phyloP scores from a whole-genome alignment of 2,113 vertebrate species.

The Pteronura brasiliensis region DNA sequence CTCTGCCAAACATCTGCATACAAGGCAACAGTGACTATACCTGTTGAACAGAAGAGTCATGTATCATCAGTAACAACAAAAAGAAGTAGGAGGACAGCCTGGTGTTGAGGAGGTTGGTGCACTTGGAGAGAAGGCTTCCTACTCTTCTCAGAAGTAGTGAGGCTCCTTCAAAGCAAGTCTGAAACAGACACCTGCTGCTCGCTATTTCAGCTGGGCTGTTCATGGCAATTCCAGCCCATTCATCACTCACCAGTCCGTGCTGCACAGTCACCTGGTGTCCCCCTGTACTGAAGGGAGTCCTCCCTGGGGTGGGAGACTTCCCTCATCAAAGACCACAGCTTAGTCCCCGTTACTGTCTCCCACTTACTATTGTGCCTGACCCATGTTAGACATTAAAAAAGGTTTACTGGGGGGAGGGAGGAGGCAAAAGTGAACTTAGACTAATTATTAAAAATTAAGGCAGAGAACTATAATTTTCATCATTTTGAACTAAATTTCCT shows the following conservation, averaged over 20 bases:
- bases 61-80: background rate
- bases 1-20: background rate
- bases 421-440: background rate
- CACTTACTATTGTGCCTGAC: background rate
- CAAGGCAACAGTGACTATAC: background rate
- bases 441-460: background rate
- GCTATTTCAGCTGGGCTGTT: background rate
- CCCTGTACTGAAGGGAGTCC: rapidly evolving
- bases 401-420: background rate
- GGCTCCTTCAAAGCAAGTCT: background rate
- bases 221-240: background rate
- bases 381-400: background rate
- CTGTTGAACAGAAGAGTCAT: background rate
- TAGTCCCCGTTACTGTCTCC: background rate
- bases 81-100: background rate
- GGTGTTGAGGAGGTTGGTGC: rapidly evolving
- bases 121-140: background rate
- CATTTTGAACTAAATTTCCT: background rate
- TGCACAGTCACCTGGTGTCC: background rate
- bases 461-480: background rate
- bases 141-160: background rate
- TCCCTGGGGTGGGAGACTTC: background rate
- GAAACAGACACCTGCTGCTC: background rate
- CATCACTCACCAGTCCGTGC: background rate
- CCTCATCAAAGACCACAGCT: background rate